These are phyloP conservation scores for Candoia aspera DNA, from an alignment of 2,113 vertebrate species.

Conservation along the genomic window DNA sequence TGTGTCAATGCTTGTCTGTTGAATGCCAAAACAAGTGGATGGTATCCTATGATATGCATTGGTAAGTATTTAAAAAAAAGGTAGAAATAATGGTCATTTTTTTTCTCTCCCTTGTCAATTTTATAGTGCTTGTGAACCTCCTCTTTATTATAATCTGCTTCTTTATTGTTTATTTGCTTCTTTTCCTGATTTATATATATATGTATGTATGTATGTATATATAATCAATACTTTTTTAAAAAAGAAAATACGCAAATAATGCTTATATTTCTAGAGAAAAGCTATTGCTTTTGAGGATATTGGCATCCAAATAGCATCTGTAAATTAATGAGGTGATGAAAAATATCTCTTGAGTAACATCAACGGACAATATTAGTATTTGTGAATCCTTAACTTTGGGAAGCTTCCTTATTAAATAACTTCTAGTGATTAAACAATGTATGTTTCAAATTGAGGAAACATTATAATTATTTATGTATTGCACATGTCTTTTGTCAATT, in stretches of 20 bases:
- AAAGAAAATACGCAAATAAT: not conserved
- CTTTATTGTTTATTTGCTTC: not conserved
- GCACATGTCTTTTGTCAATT: not conserved
- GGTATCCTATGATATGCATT: slow-evolving; percentile 78
- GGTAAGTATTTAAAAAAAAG: slow-evolving; percentile 71
- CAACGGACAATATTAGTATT: not conserved
- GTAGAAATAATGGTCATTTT: not conserved
- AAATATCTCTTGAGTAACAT: not conserved
- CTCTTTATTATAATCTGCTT: not conserved
- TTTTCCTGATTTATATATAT: not conserved
- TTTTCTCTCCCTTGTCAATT: not conserved
- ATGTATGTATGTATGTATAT: too few species aligned
- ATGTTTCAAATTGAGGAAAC: not conserved
- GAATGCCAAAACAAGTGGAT: slow-evolving; percentile 63
- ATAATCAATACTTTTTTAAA: not conserved
- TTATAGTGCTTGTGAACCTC: not conserved
- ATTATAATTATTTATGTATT: not conserved
- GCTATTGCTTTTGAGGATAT: not conserved
- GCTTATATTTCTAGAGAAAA: not conserved
- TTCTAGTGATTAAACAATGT: not conserved
- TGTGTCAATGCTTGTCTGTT: slow-evolving; percentile 74
- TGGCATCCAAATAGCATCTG: not conserved
- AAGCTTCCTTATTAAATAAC: not conserved
- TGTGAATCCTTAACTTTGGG: not conserved
- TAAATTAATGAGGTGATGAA: not conserved